Conservation (phyloP, 2,888 invertebrate species). For the Microchrysa polita region DNA sequence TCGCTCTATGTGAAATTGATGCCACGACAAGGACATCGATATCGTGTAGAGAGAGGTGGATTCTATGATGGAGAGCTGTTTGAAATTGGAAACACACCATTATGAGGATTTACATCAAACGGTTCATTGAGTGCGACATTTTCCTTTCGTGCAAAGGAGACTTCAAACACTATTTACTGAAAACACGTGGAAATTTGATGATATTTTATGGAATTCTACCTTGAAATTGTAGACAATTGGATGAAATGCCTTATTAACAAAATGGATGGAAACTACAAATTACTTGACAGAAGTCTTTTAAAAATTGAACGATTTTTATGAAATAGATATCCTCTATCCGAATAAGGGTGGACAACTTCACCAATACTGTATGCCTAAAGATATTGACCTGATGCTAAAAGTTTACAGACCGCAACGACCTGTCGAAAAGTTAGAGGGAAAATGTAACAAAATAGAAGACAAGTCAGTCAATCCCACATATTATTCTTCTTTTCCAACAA, state of each 20-base stretch:
- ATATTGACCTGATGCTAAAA: neutral
- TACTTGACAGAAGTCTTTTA: no score
- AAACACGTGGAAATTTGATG: neutral
- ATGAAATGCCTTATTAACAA: no score
- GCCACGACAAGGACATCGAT: constrained; percentile 6
- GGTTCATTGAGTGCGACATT: neutral
- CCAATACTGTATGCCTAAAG: neutral
- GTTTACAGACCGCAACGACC: neutral
- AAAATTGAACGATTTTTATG: no score
- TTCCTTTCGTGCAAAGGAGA: neutral
- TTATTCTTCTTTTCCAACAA: neutral
- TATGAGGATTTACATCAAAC: constrained; percentile 11
- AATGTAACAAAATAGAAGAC: neutral
- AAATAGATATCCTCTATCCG: no score
- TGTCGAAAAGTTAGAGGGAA: neutral
- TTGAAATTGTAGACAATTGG: no score
- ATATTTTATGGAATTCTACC: no score
- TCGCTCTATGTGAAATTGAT: neutral
- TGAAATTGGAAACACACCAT: constrained; percentile 5
- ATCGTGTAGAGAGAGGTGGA: neutral
- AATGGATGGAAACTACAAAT: no score
- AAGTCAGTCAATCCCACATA: neutral
- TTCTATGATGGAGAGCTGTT: neutral
- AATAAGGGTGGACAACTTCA: neutral
- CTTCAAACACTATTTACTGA: neutral